Evolutionary conservation across 2,113 vertebrate species (phyloP).

Genomic region (Gymnocephalus cernua): DNA sequence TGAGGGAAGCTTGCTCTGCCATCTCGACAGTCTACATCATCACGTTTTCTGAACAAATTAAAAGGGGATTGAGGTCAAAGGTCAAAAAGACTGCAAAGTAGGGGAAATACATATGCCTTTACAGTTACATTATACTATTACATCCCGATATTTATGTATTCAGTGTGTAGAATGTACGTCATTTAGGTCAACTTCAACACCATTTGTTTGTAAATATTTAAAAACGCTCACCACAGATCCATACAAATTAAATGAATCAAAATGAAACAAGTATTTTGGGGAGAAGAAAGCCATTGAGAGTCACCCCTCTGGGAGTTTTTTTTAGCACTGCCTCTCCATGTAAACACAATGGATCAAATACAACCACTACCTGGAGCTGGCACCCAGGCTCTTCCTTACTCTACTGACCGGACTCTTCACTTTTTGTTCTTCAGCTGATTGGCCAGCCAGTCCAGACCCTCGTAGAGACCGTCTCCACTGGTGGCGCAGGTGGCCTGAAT

Average conservation of each 20-base stretch:
- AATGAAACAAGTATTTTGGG: slow-evolving; percentile 48
- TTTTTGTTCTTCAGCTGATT: slow-evolving; percentile 99
- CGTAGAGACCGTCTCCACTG: slow-evolving; percentile 94
- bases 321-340: slow-evolving; percentile 69
- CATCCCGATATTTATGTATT: slow-evolving; percentile 51
- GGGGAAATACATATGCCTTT: slow-evolving; percentile 50
- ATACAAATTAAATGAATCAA: slow-evolving; percentile 58
- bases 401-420: slow-evolving; percentile 78
- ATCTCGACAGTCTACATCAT: slow-evolving; percentile 27
- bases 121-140: slow-evolving; percentile 55
- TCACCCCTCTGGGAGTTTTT: slow-evolving; percentile 58
- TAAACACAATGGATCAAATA: slow-evolving; percentile 76
- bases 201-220: slow-evolving; percentile 50
- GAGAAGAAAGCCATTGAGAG: slow-evolving; percentile 57
- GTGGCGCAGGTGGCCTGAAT: slow-evolving; percentile 99
- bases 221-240: slow-evolving; percentile 64
- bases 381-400: slow-evolving; percentile 72
- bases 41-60: slow-evolving; percentile 36
- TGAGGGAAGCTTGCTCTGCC: slow-evolving; percentile 37
- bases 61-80: slow-evolving; percentile 37
- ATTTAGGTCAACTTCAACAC: slow-evolving; percentile 51
- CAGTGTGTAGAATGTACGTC: slow-evolving; percentile 47
- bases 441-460: slow-evolving; percentile 98
- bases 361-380: slow-evolving; percentile 73
- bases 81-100: slow-evolving; percentile 38